phyloP scores from a whole-genome alignment of 2,113 vertebrate species.

The Elgaria multicarinata region DNA sequence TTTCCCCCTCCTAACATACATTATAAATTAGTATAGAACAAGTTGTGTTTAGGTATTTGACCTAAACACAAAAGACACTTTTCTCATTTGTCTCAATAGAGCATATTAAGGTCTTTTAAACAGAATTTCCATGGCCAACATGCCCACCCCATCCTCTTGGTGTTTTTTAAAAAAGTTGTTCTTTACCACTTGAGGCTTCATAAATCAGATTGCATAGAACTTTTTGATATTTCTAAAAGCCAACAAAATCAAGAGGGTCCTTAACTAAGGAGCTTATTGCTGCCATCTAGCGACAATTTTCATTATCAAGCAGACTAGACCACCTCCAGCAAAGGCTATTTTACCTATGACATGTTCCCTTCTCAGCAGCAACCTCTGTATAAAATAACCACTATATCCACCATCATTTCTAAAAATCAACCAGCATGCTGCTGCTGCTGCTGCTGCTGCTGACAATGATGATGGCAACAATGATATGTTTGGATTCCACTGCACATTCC shows the following conservation, averaged over 20 bases:
- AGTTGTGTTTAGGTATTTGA: neutral
- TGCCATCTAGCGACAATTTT: constrained; percentile 77
- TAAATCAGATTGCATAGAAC: constrained; percentile 46
- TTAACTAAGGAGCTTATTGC: constrained; percentile 67
- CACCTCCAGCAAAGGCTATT: neutral
- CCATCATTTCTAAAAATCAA: too few species aligned
- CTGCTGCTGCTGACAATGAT: too few species aligned
- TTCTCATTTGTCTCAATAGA: too few species aligned
- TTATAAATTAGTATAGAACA: too few species aligned
- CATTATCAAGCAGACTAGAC: constrained; percentile 34
- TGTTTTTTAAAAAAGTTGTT: constrained; percentile 1
- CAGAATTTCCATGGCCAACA: neutral
- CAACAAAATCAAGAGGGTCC: constrained; percentile 10
- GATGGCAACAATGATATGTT: neutral
- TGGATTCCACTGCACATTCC: neutral
- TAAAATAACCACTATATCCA: neutral
- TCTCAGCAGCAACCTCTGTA: neutral
- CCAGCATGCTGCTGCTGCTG: too few species aligned
- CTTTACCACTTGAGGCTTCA: constrained; percentile 13
- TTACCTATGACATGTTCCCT: too few species aligned
- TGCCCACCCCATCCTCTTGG: too few species aligned
- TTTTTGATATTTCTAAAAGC: constrained; percentile 42
- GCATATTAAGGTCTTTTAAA: neutral
- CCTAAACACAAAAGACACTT: neutral
- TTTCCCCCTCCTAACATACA: neutral